phyloP scores from a whole-genome alignment of 2,113 vertebrate genomes.

The Plestiodon gilberti region DNA sequence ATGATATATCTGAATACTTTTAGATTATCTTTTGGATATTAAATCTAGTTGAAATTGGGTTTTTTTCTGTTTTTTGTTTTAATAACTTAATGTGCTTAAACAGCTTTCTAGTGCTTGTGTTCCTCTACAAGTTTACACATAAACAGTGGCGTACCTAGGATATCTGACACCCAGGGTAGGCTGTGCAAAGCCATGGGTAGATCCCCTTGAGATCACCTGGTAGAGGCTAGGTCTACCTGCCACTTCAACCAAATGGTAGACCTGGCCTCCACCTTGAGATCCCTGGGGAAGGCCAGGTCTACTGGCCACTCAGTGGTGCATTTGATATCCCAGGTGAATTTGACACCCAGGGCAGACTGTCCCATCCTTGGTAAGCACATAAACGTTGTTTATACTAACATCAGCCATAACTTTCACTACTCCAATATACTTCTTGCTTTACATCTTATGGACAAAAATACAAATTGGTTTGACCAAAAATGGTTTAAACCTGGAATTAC shows the following conservation, averaged over 20 bases:
- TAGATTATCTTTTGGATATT: constrained; percentile 19
- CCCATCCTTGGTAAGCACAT: too few relatives aligned
- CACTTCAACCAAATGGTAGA: too few relatives aligned
- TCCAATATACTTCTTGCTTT: background rate
- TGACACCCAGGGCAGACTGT: too few relatives aligned
- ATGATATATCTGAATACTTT: constrained; percentile 12
- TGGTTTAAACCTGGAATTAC: background rate
- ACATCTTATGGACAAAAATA: background rate
- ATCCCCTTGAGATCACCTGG: too few relatives aligned
- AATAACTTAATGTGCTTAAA: background rate
- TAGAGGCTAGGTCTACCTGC: too few relatives aligned
- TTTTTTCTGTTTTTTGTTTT: background rate
- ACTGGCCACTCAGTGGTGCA: too few relatives aligned
- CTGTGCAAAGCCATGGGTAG: too few relatives aligned
- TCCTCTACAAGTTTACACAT: background rate
- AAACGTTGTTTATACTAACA: constrained; percentile 9
- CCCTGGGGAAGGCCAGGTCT: too few relatives aligned
- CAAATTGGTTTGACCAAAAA: background rate
- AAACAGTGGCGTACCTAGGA: too few relatives aligned
- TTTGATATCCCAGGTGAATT: too few relatives aligned
- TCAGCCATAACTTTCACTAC: background rate
- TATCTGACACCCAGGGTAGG: too few relatives aligned
- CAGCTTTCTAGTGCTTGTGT: background rate
- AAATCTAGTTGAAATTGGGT: background rate
- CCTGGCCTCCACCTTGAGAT: too few relatives aligned